Evolutionary conservation across 2,888 invertebrate genomes (phyloP).

Genomic region (Hydropsyche betteni): DNA sequence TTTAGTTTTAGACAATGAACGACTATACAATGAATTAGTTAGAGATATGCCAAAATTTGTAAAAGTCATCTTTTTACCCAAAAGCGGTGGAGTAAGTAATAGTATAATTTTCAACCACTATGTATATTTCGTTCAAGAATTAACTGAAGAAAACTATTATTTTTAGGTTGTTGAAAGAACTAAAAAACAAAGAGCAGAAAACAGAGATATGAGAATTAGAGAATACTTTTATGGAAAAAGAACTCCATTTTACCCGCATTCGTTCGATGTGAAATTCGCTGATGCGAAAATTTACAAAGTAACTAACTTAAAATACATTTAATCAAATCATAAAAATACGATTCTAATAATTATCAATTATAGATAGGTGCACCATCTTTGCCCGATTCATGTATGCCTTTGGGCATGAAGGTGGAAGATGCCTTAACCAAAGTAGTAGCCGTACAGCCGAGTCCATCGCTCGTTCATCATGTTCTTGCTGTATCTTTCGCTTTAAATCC

Average conservation of each 20-base stretch:
- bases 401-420: slow-evolving; percentile 94
- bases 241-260: slow-evolving; percentile 89
- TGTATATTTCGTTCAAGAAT: slow-evolving; percentile 3
- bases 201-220: slow-evolving; percentile 81
- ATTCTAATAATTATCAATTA: background rate
- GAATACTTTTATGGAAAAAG: slow-evolving; percentile 95
- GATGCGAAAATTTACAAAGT: slow-evolving; percentile 90
- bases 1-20: slow-evolving; percentile 94
- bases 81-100: slow-evolving; percentile 90
- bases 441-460: slow-evolving; percentile 77
- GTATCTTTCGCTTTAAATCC: slow-evolving; percentile 85
- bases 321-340: background rate
- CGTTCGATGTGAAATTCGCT: slow-evolving; percentile 90
- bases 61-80: slow-evolving; percentile 90
- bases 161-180: slow-evolving; percentile 86
- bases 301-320: background rate
- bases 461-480: slow-evolving; percentile 89
- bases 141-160: slow-evolving; percentile 40
- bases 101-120: slow-evolving; percentile 30
- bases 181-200: slow-evolving; percentile 74
- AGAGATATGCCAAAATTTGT: slow-evolving; percentile 94
- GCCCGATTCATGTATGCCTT: slow-evolving; percentile 95
- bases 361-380: slow-evolving; percentile 89
- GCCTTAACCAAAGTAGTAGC: slow-evolving; percentile 88
- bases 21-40: slow-evolving; percentile 92